Evolutionary conservation across 1,140 invertebrate genomes (phyloP).

Genomic region (Zeugodacus cucurbitae): DNA sequence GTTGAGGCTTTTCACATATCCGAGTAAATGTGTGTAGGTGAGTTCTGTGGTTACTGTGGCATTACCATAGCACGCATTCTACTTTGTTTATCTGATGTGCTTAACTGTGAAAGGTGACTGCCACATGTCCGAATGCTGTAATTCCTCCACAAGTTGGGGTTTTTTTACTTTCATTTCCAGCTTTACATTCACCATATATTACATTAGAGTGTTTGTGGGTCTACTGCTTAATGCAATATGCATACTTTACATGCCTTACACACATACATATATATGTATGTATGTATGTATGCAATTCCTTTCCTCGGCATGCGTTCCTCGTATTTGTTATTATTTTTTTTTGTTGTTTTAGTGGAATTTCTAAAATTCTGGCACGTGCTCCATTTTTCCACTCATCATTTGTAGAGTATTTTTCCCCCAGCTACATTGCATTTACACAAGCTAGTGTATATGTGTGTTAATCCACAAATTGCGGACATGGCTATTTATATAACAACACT

Average conservation of each 20-base stretch:
- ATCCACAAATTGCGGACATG: neutral
- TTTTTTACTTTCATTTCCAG: too few species aligned
- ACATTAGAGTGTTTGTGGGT: too few species aligned
- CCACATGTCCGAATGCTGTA: neutral
- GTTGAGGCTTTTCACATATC: neutral
- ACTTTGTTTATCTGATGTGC: neutral
- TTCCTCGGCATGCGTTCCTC: too few species aligned
- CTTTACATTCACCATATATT: too few species aligned
- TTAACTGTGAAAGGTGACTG: neutral
- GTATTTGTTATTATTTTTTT: too few species aligned
- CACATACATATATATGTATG: too few species aligned
- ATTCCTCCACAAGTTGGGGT: too few species aligned
- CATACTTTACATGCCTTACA: too few species aligned
- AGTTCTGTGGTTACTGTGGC: neutral
- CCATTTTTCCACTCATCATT: neutral
- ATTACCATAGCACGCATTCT: neutral
- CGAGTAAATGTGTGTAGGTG: neutral
- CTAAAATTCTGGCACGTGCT: neutral
- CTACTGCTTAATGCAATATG: too few species aligned
- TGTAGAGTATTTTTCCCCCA: neutral
- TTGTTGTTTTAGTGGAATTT: neutral
- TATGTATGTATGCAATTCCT: too few species aligned
- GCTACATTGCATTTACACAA: neutral
- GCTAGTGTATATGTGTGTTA: neutral
- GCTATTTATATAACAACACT: neutral